phyloP scores from a whole-genome alignment of 2,113 vertebrate species.

The Vulpes vulpes region DNA sequence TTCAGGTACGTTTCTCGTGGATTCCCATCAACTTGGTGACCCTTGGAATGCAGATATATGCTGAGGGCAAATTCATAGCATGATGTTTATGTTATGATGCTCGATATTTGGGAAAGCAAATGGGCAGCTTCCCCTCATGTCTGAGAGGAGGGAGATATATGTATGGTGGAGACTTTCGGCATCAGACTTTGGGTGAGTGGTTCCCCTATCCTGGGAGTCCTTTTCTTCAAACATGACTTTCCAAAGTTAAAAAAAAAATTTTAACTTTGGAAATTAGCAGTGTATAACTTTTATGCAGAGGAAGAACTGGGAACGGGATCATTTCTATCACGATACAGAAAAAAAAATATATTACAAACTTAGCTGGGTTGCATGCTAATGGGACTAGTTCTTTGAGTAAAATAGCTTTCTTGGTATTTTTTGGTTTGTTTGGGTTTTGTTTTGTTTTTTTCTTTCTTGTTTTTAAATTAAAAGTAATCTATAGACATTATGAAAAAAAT shows the following conservation, averaged over 20 bases:
- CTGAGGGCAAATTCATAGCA: neutral
- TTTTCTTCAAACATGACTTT: constrained; percentile 8
- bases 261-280: neutral
- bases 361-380: neutral
- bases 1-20: neutral
- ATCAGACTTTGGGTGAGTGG: neutral
- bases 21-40: neutral
- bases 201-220: neutral
- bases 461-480: neutral
- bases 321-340: neutral
- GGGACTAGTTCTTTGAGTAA: constrained; percentile 14
- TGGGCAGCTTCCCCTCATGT: neutral
- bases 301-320: neutral
- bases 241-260: neutral
- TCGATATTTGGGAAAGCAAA: neutral
- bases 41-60: neutral
- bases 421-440: neutral
- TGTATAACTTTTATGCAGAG: neutral
- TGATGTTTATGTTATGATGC: neutral
- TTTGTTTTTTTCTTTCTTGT: neutral
- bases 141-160: neutral
- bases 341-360: neutral
- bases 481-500: neutral
- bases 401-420: neutral
- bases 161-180: neutral